phyloP scores from a whole-genome alignment of 92 coral and sea anemone species.

The Epizoanthus illoricatus region DNA sequence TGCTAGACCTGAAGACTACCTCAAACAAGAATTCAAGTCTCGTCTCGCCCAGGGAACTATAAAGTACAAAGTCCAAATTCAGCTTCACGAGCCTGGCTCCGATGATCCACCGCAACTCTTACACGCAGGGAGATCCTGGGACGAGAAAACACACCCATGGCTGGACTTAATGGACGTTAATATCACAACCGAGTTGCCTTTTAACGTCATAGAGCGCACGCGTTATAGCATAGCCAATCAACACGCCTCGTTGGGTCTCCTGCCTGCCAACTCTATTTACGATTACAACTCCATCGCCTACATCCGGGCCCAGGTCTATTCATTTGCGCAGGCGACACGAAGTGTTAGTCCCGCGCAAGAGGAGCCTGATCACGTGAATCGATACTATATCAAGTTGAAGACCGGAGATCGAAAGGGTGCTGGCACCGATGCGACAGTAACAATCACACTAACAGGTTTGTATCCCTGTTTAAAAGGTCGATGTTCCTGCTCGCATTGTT shows the following conservation, averaged over 20 bases:
- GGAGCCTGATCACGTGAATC: conserved; percentile 23
- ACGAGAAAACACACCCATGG: conserved; percentile 65
- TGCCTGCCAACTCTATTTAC: conserved; percentile 58
- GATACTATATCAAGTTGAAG: conserved; percentile 54
- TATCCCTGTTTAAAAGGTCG: neutral
- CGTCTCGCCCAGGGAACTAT: conserved; percentile 59
- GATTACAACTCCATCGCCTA: conserved; percentile 59
- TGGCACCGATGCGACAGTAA: conserved; percentile 71
- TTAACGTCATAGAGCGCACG: conserved; percentile 37
- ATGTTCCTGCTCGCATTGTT: neutral
- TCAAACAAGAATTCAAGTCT: conserved; percentile 57
- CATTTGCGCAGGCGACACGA: conserved; percentile 24
- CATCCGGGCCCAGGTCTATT: conserved; percentile 42
- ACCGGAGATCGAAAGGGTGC: conserved; percentile 69
- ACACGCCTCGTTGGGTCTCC: conserved; percentile 49
- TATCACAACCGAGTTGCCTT: conserved; percentile 51
- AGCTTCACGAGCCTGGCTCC: conserved; percentile 53
- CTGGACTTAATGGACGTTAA: conserved; percentile 63
- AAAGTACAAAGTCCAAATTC: conserved; percentile 62
- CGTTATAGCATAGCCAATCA: conserved; percentile 43
- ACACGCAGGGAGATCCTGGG: conserved; percentile 63
- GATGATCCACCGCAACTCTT: conserved; percentile 63
- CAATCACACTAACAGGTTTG: conserved; percentile 60
- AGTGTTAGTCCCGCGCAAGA: conserved; percentile 8
- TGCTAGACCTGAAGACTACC: conserved; percentile 57